phyloP scores from a whole-genome alignment of 2,888 invertebrate genomes.

The Euspilapteryx auroguttella region DNA sequence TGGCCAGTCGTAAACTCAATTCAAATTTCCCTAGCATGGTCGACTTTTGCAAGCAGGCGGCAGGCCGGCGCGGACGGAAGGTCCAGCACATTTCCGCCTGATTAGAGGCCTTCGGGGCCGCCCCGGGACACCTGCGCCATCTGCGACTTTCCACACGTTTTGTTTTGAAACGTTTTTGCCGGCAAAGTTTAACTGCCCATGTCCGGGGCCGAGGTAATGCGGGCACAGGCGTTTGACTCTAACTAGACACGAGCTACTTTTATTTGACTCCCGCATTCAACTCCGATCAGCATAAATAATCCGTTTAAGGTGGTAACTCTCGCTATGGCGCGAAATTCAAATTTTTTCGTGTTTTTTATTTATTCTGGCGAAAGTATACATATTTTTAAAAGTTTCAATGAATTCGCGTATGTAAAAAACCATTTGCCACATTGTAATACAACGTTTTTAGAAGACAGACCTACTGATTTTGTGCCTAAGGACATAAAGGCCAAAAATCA shows the following conservation, averaged over 20 bases:
- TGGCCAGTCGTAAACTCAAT: constrained; percentile 25
- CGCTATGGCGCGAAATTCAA: too few relatives aligned
- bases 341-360: too few relatives aligned
- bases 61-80: constrained; percentile 15
- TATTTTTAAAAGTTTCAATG: too few relatives aligned
- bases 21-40: constrained; percentile 21
- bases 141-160: constrained; percentile 35
- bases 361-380: too few relatives aligned
- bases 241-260: constrained; percentile 13
- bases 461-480: too few relatives aligned
- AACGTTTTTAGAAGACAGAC: too few relatives aligned
- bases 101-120: constrained; percentile 37
- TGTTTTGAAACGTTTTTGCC: constrained; percentile 29
- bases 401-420: too few relatives aligned
- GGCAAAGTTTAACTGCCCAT: constrained; percentile 37
- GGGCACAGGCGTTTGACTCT: constrained; percentile 21
- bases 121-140: constrained; percentile 40
- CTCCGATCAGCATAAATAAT: too few relatives aligned
- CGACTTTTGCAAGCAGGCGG: constrained; percentile 9
- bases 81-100: constrained; percentile 50
- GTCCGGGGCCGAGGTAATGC: constrained; percentile 29
- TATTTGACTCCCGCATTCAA: too few relatives aligned
- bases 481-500: too few relatives aligned
- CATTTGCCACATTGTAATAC: too few relatives aligned
- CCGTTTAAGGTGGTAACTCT: too few relatives aligned